Conservation (phyloP, 1,140 invertebrate species). For the Periplaneta americana region DNA sequence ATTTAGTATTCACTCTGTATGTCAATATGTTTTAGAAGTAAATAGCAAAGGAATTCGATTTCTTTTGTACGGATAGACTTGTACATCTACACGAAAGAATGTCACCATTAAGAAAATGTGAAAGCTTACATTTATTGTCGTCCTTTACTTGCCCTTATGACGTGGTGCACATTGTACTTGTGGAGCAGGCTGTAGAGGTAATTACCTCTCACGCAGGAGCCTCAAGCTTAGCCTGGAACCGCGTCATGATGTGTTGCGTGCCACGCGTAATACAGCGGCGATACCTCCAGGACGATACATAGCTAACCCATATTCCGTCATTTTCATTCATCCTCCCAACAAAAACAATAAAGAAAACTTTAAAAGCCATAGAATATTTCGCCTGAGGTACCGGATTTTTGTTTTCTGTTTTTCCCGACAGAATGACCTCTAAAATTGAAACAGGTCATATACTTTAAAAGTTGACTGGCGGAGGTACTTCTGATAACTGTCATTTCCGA, state of each 20-base stretch:
- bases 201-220: background rate
- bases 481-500: background rate
- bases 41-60: no score
- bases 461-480: no score
- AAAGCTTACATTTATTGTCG: no score
- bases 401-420: background rate
- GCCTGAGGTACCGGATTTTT: background rate
- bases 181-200: background rate
- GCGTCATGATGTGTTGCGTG: background rate
- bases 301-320: background rate
- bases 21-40: no score
- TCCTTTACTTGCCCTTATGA: no score
- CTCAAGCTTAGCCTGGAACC: background rate
- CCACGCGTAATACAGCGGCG: background rate
- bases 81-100: no score
- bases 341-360: background rate
- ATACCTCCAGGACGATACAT: background rate
- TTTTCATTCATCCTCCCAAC: background rate
- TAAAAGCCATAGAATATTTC: background rate
- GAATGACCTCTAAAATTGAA: background rate
- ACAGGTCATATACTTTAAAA: background rate
- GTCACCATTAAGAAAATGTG: no score
- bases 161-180: no score
- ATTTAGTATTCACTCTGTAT: no score
- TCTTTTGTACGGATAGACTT: no score